These are phyloP conservation scores for Alloscopus bannaensis DNA, from an alignment of 2,888 invertebrate genomes.

Conservation along the genomic window DNA sequence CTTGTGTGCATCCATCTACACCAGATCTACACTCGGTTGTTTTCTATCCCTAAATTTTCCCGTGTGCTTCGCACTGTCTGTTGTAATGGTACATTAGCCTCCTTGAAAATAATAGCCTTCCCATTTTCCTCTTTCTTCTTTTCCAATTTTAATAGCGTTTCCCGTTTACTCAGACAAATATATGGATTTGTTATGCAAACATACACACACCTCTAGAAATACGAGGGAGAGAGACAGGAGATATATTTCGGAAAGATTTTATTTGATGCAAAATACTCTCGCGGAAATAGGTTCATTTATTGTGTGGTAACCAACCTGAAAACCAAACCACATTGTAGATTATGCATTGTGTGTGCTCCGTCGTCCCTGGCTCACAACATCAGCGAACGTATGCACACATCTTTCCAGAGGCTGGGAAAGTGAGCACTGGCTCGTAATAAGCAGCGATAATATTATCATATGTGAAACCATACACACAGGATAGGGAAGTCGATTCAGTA, in stretches of 20 bases:
- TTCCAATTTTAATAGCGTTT: slow-evolving; percentile 54
- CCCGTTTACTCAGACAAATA: slow-evolving; percentile 45
- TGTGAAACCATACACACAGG: no score
- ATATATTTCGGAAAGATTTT: slow-evolving; percentile 46
- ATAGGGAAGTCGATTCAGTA: no score
- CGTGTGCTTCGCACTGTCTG: no score
- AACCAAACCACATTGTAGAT: slow-evolving; percentile 60
- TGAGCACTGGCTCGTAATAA: no score
- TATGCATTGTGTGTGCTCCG: no score
- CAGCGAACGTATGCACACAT: slow-evolving; percentile 4
- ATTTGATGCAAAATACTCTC: slow-evolving; percentile 23
- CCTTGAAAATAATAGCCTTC: slow-evolving; percentile 44
- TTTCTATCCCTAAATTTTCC: slow-evolving; percentile 1
- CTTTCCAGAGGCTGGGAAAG: slow-evolving; percentile 3
- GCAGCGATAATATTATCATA: no score
- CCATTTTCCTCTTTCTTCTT: slow-evolving; percentile 5
- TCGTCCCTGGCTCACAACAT: slow-evolving; percentile 22
- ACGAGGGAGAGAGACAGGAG: no score
- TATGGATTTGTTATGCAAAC: slow-evolving; percentile 54
- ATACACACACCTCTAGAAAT: no score
- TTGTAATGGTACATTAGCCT: slow-evolving; percentile 26
- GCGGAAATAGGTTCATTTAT: slow-evolving; percentile 56
- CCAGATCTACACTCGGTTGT: neutral
- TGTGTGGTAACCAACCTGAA: slow-evolving; percentile 64
- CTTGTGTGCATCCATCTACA: no score